Evolutionary conservation across 2,797 vertebrate species (phyloP).

Genomic region (Galago senegalensis): DNA sequence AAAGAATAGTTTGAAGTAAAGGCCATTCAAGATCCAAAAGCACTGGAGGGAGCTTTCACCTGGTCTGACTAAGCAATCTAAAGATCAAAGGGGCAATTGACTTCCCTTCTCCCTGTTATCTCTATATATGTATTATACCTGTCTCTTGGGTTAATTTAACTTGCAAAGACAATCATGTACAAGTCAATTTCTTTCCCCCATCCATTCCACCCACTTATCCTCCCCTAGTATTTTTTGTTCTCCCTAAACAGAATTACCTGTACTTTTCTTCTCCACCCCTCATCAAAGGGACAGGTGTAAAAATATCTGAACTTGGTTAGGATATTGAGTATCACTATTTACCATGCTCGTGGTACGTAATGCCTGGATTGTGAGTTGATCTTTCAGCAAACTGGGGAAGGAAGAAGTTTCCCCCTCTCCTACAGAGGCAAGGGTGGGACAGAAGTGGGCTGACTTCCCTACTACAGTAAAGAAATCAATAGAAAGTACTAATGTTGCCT

Average conservation of each 20-base stretch:
- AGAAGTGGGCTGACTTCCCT: not conserved
- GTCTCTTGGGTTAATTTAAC: not conserved
- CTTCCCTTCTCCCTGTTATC: not conserved
- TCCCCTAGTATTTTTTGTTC: not conserved
- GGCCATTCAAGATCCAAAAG: no score
- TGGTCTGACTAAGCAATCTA: not conserved
- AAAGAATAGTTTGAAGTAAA: no score
- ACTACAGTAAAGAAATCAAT: not conserved
- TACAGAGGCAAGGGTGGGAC: not conserved
- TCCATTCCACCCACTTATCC: not conserved
- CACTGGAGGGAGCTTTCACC: not conserved
- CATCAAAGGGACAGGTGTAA: not conserved
- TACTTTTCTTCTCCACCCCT: not conserved
- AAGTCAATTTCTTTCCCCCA: not conserved
- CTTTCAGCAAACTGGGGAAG: not conserved
- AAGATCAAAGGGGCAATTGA: not conserved
- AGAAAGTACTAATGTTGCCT: not conserved
- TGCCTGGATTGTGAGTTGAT: not conserved
- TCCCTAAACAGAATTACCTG: not conserved
- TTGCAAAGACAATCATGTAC: not conserved
- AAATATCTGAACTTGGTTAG: not conserved
- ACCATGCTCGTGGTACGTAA: not conserved
- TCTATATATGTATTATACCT: not conserved
- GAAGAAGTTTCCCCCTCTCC: not conserved
- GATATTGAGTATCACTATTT: not conserved